Conservation (phyloP, 2,888 invertebrate species). For the Ephialtes manifestator region DNA sequence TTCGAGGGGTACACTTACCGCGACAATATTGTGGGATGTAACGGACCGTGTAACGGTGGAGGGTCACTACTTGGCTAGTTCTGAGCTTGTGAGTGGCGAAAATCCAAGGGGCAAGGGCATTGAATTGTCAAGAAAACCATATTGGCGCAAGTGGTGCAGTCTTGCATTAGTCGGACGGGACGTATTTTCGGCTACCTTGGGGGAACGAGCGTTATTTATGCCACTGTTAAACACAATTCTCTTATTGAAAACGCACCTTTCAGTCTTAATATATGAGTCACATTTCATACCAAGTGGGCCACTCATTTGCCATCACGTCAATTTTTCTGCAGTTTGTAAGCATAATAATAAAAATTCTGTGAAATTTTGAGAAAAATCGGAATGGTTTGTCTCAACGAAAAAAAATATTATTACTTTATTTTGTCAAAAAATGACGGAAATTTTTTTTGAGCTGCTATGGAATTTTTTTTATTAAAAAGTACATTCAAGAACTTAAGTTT, state of each 20-base stretch:
- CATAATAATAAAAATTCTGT: no score
- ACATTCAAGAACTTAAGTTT: no score
- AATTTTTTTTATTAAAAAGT: no score
- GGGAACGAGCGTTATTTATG: background rate
- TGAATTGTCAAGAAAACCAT: background rate
- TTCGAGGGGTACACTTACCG: constrained; percentile 12
- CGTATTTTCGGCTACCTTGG: background rate
- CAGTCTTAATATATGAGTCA: background rate
- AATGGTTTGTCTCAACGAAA: no score
- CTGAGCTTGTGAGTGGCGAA: background rate
- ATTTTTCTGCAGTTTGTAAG: no score
- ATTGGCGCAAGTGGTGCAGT: constrained; percentile 26
- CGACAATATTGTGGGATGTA: background rate
- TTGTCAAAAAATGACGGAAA: no score
- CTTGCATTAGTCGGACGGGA: constrained; percentile 28
- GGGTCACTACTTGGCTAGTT: background rate
- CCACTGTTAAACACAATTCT: background rate
- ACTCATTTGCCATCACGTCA: no score
- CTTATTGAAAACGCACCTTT: background rate
- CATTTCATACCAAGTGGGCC: no score
- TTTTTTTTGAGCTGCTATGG: no score
- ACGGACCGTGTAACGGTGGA: background rate
- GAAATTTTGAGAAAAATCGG: no score
- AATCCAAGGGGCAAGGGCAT: background rate
- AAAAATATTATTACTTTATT: no score